Evolutionary conservation across 1,140 invertebrate genomes (phyloP), one percentile per base, ranked within the genome.

Genomic region (Drosophila novamexicana): DNA sequence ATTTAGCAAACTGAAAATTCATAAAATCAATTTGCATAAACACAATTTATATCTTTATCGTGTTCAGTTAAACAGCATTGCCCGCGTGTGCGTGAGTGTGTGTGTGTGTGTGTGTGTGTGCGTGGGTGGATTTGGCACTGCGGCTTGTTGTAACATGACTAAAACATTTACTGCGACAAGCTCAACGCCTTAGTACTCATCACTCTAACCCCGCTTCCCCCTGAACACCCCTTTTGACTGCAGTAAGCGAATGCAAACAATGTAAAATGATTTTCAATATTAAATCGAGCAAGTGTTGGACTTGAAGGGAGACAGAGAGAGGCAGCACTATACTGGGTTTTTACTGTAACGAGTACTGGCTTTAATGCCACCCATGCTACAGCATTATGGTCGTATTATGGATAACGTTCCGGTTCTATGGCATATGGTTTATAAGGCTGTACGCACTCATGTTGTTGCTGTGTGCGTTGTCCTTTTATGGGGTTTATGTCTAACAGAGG

Each of bases 121-220:
- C 40, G 52, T 49, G 49, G 47, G 45, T 72, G 64, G 54, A 64
- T 84, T 79, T 73, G 77, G 52, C 67, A 77, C 70, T 82, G 83
- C 62, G 82, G 82, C 85, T 82, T 88, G 83, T 86, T 66, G 79
- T 61, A 67, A 88, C 82, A 88, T 74, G 83, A 82, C 75, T 82
- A 69, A 52, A 88, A 88, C 83, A 88, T 88, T 86, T 82, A 88
- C 79, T 76, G 70, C 75, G 74, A 88, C 75, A 77, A 70, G 75
- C 65, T 70, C 54, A 70, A 64, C 44, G 59, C 72, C 61, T 62
- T 68, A 53, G 59, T 52, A 44, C 57, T 70, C 76, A 71, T 63
- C 54, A 57, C 59, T 52, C 44, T n/a, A 3, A 7, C 40, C 10
- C 44, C 7, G 7, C 57, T 1, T 4, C 42, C 4, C 14, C 32